These are phyloP conservation scores for Morinoia aosen DNA, from an alignment of 2,888 invertebrate species.

Conservation along the genomic window DNA sequence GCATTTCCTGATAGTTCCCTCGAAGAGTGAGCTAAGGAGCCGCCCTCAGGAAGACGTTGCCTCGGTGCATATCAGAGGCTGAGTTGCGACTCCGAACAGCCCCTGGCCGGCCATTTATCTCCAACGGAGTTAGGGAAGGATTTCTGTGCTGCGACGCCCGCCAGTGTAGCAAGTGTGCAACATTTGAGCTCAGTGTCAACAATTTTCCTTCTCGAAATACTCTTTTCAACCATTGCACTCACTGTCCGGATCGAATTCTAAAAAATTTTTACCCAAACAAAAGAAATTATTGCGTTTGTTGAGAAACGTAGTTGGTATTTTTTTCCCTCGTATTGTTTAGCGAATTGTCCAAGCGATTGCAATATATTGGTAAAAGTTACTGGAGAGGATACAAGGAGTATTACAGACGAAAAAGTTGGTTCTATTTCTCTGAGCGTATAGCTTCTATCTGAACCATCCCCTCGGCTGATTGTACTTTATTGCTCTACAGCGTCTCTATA, in stretches of 20 bases:
- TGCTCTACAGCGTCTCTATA: background rate
- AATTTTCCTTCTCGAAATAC: background rate
- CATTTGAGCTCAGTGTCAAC: background rate
- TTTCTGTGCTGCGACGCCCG: background rate
- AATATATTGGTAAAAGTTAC: background rate
- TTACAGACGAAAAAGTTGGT: background rate
- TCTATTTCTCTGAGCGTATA: background rate
- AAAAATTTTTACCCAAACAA: background rate
- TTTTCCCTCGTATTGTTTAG: background rate
- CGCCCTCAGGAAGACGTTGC: background rate
- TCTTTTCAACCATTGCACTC: background rate
- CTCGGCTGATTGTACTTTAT: conserved; percentile 44
- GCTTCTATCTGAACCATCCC: background rate
- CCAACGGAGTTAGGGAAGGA: background rate
- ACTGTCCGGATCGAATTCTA: background rate
- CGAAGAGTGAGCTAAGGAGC: background rate
- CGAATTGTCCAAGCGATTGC: background rate
- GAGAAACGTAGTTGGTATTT: background rate
- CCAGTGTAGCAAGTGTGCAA: background rate
- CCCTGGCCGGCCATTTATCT: conserved; percentile 13
- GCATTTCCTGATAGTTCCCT: background rate
- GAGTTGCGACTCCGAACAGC: background rate
- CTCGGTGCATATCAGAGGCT: background rate
- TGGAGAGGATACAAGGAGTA: background rate
- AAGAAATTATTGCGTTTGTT: background rate